phyloP scores from a whole-genome alignment of 2,888 invertebrate genomes.

The Chaetogeoica ovagalla region DNA sequence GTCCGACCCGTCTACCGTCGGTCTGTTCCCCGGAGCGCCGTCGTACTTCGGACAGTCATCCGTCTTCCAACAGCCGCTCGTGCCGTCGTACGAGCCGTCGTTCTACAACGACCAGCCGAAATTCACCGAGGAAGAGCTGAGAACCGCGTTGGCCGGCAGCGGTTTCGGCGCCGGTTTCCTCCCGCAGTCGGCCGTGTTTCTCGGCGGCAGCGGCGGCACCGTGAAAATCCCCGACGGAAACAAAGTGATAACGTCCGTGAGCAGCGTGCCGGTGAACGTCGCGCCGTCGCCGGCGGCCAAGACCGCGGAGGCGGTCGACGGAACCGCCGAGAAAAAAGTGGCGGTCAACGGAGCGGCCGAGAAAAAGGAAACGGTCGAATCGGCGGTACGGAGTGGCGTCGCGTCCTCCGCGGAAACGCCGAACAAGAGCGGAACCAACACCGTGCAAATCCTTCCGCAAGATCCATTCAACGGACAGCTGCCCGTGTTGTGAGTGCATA shows the following conservation, averaged over 20 bases:
- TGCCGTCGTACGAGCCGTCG: background rate
- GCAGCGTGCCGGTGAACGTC: background rate
- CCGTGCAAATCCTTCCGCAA: slow-evolving; percentile 21
- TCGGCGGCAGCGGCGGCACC: no score
- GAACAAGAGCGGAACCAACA: background rate
- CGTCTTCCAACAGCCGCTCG: background rate
- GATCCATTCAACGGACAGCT: slow-evolving; percentile 31
- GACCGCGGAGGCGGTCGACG: background rate
- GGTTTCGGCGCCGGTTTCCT: background rate
- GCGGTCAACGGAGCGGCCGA: background rate
- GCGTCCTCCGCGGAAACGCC: background rate
- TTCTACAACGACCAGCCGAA: background rate
- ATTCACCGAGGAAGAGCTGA: slow-evolving; percentile 2
- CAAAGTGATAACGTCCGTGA: background rate
- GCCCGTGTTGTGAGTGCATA: slow-evolving; percentile 17
- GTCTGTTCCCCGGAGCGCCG: background rate
- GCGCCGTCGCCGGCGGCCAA: background rate
- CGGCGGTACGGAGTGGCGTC: background rate
- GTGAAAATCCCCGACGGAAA: background rate
- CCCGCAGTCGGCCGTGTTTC: background rate
- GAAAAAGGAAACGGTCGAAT: background rate
- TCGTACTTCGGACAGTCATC: slow-evolving; percentile 11
- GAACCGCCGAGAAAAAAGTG: background rate
- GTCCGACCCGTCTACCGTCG: background rate
- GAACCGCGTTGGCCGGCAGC: background rate